Conservation (phyloP, 1,140 invertebrate species). For the Capitella teleta region DNA sequence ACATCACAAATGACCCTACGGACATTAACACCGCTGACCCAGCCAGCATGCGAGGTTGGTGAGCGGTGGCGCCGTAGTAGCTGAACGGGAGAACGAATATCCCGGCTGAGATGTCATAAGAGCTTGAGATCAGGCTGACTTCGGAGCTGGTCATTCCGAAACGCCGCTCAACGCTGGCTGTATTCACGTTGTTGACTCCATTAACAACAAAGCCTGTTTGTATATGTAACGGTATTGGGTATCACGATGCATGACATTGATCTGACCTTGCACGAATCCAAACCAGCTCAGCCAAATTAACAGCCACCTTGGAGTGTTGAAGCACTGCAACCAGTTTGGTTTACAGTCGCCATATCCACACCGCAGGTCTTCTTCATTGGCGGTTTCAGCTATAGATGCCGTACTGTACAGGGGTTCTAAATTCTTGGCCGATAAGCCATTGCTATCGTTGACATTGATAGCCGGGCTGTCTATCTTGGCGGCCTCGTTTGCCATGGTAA, state of each 20-base stretch:
- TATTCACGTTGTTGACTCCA: conserved; percentile 4
- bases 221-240: background rate
- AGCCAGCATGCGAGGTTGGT: background rate
- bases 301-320: background rate
- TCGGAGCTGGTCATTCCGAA: conserved; percentile 1
- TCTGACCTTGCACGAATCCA: background rate
- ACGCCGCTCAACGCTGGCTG: background rate
- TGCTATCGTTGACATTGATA: no score
- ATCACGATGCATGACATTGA: background rate
- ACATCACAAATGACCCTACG: background rate
- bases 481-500: no score
- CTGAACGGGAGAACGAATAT: background rate
- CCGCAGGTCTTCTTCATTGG: background rate
- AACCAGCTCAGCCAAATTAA: background rate
- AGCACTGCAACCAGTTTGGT: background rate
- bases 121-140: background rate
- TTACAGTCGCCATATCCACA: background rate
- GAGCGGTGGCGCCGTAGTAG: background rate
- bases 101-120: conserved; percentile 1
- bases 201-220: background rate
- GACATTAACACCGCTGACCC: background rate
- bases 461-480: no score
- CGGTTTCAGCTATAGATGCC: no score
- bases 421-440: no score
- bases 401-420: no score